These are phyloP conservation scores for Abrostola triplasia DNA, from an alignment of 2,888 invertebrate genomes.

Conservation along the genomic window DNA sequence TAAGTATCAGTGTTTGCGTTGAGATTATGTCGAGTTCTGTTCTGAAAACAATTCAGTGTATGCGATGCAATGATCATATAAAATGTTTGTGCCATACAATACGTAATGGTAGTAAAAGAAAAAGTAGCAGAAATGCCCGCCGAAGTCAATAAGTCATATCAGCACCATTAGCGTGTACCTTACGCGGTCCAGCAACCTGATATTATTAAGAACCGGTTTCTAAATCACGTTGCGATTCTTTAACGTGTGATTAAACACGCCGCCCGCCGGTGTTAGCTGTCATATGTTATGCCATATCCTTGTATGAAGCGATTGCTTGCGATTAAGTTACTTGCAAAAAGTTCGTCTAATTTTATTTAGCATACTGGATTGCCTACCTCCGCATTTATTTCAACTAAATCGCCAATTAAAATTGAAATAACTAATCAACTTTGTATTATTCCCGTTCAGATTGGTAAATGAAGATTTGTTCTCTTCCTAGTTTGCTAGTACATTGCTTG, in stretches of 20 bases:
- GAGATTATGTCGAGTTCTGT: too few relatives aligned
- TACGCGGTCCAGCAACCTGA: slow-evolving; percentile 36
- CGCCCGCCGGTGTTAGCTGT: slow-evolving; percentile 25
- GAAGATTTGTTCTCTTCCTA: too few relatives aligned
- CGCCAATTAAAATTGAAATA: not conserved
- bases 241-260: slow-evolving; percentile 39
- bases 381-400: not conserved
- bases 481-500: too few relatives aligned
- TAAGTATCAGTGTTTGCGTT: too few relatives aligned
- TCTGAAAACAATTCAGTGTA: too few relatives aligned
- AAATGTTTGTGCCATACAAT: not conserved
- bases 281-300: slow-evolving; percentile 44
- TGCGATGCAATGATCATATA: too few relatives aligned
- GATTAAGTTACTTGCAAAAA: slow-evolving; percentile 33
- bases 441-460: too few relatives aligned
- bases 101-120: not conserved
- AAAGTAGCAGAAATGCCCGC: slow-evolving; percentile 14
- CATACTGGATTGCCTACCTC: not conserved
- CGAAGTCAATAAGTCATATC: slow-evolving; percentile 24
- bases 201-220: slow-evolving; percentile 46
- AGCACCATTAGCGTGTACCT: slow-evolving; percentile 30
- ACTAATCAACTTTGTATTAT: too few relatives aligned
- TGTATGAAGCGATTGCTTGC: slow-evolving; percentile 18
- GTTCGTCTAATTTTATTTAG: slow-evolving; percentile 16
- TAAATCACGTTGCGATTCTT: slow-evolving; percentile 49